phyloP scores from a whole-genome alignment of 2,888 invertebrate genomes.

The Gastracanthus pulcherrimus region DNA sequence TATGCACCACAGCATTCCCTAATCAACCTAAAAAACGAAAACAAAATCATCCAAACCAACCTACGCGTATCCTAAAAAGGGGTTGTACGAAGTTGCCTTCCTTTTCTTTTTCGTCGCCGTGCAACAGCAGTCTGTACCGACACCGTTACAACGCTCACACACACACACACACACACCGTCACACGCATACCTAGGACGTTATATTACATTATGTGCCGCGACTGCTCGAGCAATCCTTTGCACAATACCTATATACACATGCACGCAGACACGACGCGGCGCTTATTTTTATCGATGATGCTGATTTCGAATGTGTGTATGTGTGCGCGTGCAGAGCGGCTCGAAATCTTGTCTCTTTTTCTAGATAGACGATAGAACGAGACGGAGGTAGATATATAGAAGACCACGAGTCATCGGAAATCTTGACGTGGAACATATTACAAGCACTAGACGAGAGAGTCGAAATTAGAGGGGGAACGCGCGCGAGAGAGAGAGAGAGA shows the following conservation, averaged over 20 bases:
- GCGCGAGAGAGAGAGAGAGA: neutral
- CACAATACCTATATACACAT: too few species aligned
- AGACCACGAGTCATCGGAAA: neutral
- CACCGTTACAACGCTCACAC: neutral
- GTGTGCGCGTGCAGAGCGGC: neutral
- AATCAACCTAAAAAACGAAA: too few species aligned
- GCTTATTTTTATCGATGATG: constrained; percentile 55
- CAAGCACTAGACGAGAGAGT: neutral
- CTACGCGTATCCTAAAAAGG: neutral
- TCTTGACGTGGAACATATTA: neutral
- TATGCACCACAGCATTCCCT: too few species aligned
- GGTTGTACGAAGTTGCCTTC: neutral
- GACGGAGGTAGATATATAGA: neutral
- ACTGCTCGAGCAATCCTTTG: constrained; percentile 19
- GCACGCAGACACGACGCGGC: too few species aligned
- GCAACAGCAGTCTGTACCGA: neutral
- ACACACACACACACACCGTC: too few species aligned
- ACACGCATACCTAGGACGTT: neutral
- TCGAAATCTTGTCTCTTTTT: neutral
- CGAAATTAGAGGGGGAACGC: neutral
- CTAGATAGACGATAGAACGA: neutral
- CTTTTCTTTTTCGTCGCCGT: neutral
- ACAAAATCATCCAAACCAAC: neutral
- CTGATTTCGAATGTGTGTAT: constrained; percentile 44
- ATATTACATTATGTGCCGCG: constrained; percentile 30